These are phyloP conservation scores for Iguana delicatissima DNA, from an alignment of 2,797 vertebrate species.

Conservation along the genomic window DNA sequence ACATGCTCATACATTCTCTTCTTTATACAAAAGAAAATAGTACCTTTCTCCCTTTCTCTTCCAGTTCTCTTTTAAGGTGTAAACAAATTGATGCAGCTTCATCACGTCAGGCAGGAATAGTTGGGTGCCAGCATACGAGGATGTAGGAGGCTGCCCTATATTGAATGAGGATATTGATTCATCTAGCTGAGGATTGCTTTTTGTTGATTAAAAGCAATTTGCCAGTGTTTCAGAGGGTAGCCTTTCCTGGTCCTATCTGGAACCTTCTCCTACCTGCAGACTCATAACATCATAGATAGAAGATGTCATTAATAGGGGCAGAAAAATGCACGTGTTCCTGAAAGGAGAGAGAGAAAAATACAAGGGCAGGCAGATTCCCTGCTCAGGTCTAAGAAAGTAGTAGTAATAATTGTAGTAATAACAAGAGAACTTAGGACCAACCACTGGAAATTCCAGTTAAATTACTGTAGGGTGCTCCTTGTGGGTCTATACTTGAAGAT, in stretches of 20 bases:
- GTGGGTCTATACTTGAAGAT: too few species aligned
- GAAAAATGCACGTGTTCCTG: not conserved
- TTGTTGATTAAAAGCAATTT: not conserved
- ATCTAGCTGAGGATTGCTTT: not conserved
- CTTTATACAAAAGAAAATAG: too few species aligned
- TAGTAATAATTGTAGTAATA: too few species aligned
- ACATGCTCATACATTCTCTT: too few species aligned
- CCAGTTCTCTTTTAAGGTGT: too few species aligned
- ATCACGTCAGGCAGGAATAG: not conserved
- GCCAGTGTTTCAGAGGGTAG: not conserved
- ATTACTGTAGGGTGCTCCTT: too few species aligned
- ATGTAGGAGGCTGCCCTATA: not conserved
- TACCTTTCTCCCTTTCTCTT: too few species aligned
- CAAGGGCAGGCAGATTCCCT: not conserved
- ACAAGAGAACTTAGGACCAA: too few species aligned
- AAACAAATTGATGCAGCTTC: not conserved
- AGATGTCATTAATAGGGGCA: not conserved
- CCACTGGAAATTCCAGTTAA: too few species aligned
- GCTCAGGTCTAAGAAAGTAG: too few species aligned
- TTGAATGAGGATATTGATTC: not conserved
- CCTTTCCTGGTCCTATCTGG: not conserved
- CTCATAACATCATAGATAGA: not conserved
- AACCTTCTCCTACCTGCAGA: not conserved
- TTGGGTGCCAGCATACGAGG: not conserved
- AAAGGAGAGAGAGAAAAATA: not conserved